Percentiles rank a stretch among this genome's conserved stretches.
Conservation (phyloP, 2,888 invertebrate species). For the Ectemnius continuus region DNA sequence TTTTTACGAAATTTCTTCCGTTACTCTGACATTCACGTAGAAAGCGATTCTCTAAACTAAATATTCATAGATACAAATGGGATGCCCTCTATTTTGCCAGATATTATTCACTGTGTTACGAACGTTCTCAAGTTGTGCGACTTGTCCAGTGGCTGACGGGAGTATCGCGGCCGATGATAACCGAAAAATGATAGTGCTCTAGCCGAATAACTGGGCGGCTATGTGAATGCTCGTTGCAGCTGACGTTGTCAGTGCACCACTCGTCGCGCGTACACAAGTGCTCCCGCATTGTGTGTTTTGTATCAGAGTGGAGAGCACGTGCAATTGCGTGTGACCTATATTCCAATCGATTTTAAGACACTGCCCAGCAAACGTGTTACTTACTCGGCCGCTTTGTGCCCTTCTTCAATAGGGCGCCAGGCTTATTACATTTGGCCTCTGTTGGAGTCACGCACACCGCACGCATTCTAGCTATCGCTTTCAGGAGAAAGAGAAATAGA, state of each 20-base stretch:
- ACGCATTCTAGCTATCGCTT: background rate
- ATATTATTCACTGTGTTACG: background rate
- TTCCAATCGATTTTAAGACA: background rate
- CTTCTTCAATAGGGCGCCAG: background rate
- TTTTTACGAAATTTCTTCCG: too few relatives aligned
- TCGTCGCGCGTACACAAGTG: background rate
- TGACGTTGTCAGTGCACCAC: conserved; percentile 10
- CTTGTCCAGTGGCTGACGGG: conserved; percentile 6
- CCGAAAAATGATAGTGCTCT: conserved; percentile 15
- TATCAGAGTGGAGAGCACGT: background rate
- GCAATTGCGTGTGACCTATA: background rate
- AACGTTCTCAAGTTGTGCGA: conserved; percentile 14
- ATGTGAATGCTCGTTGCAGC: conserved; percentile 4
- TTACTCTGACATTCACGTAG: too few relatives aligned
- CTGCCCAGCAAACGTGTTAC: background rate
- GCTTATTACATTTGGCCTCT: background rate
- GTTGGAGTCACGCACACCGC: background rate
- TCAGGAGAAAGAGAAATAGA: background rate
- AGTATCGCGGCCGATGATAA: background rate
- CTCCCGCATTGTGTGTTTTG: background rate
- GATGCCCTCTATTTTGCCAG: background rate
- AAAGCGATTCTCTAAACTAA: background rate
- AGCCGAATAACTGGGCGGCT: background rate
- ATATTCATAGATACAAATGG: conserved; percentile 18
- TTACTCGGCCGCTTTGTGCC: background rate